Evolutionary conservation across 2,797 vertebrate species (phyloP).

Genomic region (Pterois miles): DNA sequence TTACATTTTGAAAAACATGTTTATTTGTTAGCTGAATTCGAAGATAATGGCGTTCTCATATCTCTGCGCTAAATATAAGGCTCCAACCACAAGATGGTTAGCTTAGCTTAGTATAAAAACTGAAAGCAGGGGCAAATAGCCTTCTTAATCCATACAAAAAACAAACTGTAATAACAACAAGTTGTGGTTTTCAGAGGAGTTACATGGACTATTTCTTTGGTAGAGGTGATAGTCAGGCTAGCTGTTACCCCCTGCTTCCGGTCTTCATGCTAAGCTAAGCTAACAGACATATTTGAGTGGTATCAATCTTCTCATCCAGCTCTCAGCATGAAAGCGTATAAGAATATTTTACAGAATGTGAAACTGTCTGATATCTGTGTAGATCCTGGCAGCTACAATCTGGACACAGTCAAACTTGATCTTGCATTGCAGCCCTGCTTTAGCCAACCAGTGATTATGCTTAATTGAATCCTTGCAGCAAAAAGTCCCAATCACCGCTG

Average conservation of each 20-base stretch:
- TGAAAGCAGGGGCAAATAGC: neutral
- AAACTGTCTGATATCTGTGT: slow-evolving; percentile 23
- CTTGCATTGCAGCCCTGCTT: slow-evolving; percentile 10
- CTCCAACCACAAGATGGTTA: neutral
- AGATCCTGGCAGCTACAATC: slow-evolving; percentile 35
- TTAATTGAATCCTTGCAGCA: slow-evolving; percentile 57
- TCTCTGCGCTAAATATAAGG: neutral
- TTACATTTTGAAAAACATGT: neutral
- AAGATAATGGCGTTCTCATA: neutral
- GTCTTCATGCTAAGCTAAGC: too few relatives aligned
- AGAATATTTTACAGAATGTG: slow-evolving; percentile 13
- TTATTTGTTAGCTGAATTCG: neutral
- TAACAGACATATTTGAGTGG: too few relatives aligned
- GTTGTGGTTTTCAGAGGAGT: neutral
- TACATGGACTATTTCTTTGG: too few relatives aligned
- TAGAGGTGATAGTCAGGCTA: too few relatives aligned
- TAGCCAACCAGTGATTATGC: slow-evolving; percentile 21
- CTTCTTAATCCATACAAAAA: neutral
- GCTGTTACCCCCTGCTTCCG: too few relatives aligned
- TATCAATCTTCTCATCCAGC: slow-evolving; percentile 14
- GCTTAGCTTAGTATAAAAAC: neutral
- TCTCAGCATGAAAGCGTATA: neutral
- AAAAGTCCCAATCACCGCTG: slow-evolving; percentile 43
- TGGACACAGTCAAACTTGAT: slow-evolving; percentile 46
- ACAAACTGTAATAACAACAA: neutral